Percentiles rank a stretch among this genome's conserved stretches.
Conservation (phyloP, 2,113 vertebrate species). For the Ibidorhyncha struthersii region DNA sequence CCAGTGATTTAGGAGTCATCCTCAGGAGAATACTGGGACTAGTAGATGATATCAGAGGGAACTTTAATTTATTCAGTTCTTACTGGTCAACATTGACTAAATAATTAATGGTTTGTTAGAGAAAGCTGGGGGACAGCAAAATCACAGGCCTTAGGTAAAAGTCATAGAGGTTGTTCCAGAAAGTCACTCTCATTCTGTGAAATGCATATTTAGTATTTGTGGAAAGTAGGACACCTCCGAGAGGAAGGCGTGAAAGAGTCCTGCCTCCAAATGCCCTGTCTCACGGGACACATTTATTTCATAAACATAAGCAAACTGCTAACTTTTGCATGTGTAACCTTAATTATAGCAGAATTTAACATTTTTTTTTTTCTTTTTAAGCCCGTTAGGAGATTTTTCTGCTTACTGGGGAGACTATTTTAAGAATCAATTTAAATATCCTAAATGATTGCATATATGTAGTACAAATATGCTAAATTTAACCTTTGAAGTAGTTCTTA, state of each 20-base stretch:
- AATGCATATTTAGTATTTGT: neutral
- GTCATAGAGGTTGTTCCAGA: neutral
- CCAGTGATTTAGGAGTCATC: neutral
- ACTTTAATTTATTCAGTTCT: neutral
- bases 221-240: neutral
- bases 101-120: neutral
- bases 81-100: neutral
- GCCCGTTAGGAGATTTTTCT: neutral
- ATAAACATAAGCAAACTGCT: neutral
- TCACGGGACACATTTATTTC: neutral
- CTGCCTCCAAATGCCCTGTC: neutral
- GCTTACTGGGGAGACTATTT: neutral
- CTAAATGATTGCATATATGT: neutral
- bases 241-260: neutral
- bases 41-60: neutral
- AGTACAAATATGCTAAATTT: neutral
- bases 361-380: neutral
- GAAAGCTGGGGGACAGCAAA: neutral
- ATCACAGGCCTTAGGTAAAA: neutral
- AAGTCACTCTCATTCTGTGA: neutral
- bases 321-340: neutral
- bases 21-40: neutral
- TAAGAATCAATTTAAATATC: neutral
- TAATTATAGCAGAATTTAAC: neutral
- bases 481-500: constrained; percentile 35